Evolutionary conservation across 2,113 vertebrate genomes (phyloP).

Genomic region (Hyperoodon ampullatus): DNA sequence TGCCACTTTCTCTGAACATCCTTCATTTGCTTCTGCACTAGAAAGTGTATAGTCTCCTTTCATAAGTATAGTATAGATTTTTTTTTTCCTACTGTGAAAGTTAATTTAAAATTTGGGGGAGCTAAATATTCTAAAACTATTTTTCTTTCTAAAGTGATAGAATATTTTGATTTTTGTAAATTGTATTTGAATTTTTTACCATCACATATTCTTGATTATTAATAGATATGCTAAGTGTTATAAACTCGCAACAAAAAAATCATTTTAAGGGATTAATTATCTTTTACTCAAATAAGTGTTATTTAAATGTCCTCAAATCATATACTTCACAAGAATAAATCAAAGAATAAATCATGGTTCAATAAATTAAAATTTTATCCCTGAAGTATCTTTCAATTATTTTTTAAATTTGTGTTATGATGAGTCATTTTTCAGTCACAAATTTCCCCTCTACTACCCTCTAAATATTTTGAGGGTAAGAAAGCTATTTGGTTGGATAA

Average conservation of each 20-base stretch:
- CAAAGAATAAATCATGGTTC: not conserved
- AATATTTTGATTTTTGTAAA: conserved; percentile 19
- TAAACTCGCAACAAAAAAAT: not conserved
- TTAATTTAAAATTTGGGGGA: not conserved
- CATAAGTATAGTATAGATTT: not conserved
- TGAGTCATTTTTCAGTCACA: conserved; percentile 50
- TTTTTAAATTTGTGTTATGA: not conserved
- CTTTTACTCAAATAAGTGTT: not conserved
- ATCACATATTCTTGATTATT: not conserved
- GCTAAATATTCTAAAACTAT: not conserved
- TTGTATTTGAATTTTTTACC: not conserved
- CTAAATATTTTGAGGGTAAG: not conserved
- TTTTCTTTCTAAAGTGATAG: not conserved
- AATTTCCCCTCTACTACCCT: not conserved
- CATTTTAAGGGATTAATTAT: not conserved
- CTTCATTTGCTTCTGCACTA: not conserved
- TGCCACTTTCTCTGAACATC: not conserved
- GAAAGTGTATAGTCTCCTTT: not conserved
- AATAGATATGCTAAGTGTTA: not conserved
- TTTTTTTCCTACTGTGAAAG: not conserved
- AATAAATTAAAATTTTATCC: not conserved
- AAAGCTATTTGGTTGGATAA: conserved; percentile 74
- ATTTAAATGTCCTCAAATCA: not conserved
- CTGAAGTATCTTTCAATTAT: not conserved
- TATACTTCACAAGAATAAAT: not conserved